Base-by-base conservation (phyloP, 2,797 vertebrate species). In the Fundulus diaphanus region DNA sequence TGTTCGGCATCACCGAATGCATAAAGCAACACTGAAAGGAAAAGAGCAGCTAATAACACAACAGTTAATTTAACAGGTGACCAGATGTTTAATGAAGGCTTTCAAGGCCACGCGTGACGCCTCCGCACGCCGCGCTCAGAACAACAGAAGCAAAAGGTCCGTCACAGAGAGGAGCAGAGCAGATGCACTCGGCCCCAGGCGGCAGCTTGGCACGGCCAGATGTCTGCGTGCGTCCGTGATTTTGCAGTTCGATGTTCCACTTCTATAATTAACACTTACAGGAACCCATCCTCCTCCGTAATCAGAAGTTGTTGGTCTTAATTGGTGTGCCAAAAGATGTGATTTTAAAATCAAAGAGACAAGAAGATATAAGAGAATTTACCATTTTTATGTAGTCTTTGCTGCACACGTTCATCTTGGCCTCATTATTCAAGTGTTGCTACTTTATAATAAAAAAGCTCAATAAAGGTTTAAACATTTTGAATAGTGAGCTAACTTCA, bases 191-290 rank as follows among this genome's bases (percentile, higher is more conserved):
- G 31, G 18, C 24, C 37, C 70, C 70, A 78, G 70, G 66, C 78
- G 80, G 76, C 68, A 63, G 69, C 66, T 79, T 72, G 72, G 70
- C 27, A 2, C 3, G 69, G 85, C 83, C 35, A 56, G 67, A 70
- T 78, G 86, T 81, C 80, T 77, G 46, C 1, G 29, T 51, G 81
- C 16, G 74, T 70, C 44, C 71, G 77, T 70, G 79, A 74, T 79
- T 74, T 70, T 33, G 24, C 20, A 70, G 29, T 78, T 52, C 24
- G 42, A 72, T 66, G 29, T 33, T 31, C n/a, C 29, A 0, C 77
- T 73, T 63, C 80, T 88, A 67, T 89, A 89, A 91, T 90, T 86
- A 89, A 63, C 49, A 0, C 74, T 73, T 22, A 6, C 59, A 72
- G 63, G 85, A 61, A 79, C 42, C 63, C 16, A 18, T 71, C 72